Conservation (phyloP, 2,113 vertebrate species). For the Neogale vison region DNA sequence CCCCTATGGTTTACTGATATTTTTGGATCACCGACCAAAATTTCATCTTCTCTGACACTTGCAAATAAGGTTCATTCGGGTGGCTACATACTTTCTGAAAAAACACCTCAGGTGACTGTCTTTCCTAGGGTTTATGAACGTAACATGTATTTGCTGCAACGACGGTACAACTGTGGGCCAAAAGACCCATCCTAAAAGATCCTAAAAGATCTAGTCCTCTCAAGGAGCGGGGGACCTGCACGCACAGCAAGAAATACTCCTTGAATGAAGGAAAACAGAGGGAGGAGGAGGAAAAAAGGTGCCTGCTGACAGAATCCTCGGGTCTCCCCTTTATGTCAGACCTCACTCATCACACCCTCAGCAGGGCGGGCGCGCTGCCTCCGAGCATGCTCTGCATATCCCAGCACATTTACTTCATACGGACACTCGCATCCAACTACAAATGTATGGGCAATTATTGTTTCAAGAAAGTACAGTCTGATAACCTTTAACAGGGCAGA, state of each 20-base stretch:
- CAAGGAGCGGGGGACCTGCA: neutral
- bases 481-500: conserved; percentile 30
- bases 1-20: neutral
- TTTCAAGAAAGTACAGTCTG: conserved; percentile 32
- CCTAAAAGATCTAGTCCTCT: neutral
- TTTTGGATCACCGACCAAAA: neutral
- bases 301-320: neutral
- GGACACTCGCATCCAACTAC: neutral
- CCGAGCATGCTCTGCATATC: neutral
- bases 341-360: neutral
- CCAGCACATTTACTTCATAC: neutral
- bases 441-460: conserved; percentile 10
- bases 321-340: neutral
- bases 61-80: neutral
- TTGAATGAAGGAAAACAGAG: neutral
- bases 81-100: neutral
- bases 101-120: neutral
- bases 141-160: neutral
- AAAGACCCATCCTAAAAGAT: neutral
- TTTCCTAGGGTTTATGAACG: neutral
- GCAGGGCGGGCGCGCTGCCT: neutral
- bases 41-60: conserved; percentile 6
- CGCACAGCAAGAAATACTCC: neutral
- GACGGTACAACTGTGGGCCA: neutral
- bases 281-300: neutral